Evolutionary conservation across 2,113 vertebrate species (phyloP).

Genomic region (Gavia stellata): DNA sequence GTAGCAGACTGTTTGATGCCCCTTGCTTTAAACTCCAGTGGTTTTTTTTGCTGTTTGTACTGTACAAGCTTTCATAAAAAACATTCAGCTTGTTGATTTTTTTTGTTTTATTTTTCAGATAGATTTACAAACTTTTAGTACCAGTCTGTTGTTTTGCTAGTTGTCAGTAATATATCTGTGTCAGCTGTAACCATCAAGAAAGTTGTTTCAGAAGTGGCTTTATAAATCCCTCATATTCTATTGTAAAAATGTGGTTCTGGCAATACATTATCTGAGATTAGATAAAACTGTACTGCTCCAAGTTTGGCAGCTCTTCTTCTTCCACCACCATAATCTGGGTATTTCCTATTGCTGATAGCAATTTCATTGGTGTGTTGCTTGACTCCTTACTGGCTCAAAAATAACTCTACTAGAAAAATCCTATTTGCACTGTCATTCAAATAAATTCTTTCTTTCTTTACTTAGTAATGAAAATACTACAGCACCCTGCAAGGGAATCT

Average conservation of each 20-base stretch:
- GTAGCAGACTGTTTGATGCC: not conserved
- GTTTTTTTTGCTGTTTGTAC: accelerated
- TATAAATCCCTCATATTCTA: not conserved
- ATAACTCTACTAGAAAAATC: not conserved
- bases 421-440: not conserved
- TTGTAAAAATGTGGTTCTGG: not conserved
- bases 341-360: not conserved
- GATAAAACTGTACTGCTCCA: not conserved
- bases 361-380: not conserved
- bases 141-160: not conserved
- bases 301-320: not conserved
- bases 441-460: not conserved
- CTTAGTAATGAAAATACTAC: not conserved
- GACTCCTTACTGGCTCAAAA: not conserved
- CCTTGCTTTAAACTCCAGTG: not conserved
- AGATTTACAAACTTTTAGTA: not conserved
- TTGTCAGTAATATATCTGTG: not conserved
- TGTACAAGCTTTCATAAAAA: not conserved
- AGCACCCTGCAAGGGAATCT: not conserved
- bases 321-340: not conserved
- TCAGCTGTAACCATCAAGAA: not conserved
- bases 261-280: accelerated
- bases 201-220: not conserved
- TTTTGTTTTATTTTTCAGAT: not conserved
- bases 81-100: not conserved